Percentiles rank a stretch among this genome's conserved stretches.
Evolutionary conservation across 1,140 invertebrate genomes (phyloP).

Genomic region (Coptotermes formosanus): DNA sequence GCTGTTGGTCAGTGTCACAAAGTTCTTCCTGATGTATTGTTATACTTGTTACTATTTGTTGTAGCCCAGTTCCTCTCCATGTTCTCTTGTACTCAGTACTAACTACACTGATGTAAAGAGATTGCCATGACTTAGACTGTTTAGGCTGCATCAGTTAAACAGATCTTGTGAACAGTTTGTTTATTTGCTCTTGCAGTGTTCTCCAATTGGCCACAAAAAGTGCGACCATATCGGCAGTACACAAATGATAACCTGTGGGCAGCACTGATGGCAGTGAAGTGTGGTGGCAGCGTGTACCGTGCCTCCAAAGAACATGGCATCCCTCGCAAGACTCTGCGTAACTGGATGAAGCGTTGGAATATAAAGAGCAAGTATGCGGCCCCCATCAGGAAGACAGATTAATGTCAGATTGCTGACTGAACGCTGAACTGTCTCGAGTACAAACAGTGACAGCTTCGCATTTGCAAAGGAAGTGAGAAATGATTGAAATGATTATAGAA

Average conservation of each 20-base stretch:
- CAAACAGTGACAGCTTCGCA: neutral
- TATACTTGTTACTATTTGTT: neutral
- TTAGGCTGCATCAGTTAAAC: neutral
- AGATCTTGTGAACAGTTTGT: neutral
- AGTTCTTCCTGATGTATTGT: no score
- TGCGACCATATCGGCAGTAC: slow-evolving; percentile 43
- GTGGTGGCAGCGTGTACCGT: slow-evolving; percentile 52
- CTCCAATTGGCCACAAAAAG: slow-evolving; percentile 40
- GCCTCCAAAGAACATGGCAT: slow-evolving; percentile 55
- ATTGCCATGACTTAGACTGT: neutral
- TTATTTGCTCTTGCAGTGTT: slow-evolving; percentile 14
- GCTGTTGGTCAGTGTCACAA: no score
- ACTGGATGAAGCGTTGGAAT: slow-evolving; percentile 56
- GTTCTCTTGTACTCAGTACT: no score
- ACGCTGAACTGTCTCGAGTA: neutral
- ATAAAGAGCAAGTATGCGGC: slow-evolving; percentile 44
- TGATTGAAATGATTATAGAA: neutral
- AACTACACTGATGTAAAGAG: no score
- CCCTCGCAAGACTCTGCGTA: slow-evolving; percentile 52
- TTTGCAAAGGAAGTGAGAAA: neutral
- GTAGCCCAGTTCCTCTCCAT: neutral
- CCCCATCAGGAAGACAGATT: neutral
- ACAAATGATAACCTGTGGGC: slow-evolving; percentile 40
- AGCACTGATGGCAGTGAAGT: slow-evolving; percentile 54
- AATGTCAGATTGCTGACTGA: neutral